These are phyloP conservation scores for Philhelius pedissequus DNA, from an alignment of 2,888 invertebrate genomes.

Conservation along the genomic window DNA sequence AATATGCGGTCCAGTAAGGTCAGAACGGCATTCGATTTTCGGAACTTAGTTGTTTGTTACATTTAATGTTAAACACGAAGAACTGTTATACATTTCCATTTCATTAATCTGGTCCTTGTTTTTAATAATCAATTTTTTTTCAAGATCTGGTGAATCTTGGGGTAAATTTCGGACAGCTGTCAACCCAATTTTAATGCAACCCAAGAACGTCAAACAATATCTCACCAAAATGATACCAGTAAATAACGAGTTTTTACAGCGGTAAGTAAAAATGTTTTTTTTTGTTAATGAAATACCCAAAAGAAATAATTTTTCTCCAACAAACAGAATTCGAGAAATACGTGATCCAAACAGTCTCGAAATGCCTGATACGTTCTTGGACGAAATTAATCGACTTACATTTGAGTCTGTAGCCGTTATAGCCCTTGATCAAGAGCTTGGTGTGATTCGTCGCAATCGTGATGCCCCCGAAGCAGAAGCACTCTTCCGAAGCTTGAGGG, in stretches of 20 bases:
- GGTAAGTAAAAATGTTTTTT: conserved; percentile 61
- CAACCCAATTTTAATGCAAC: conserved; percentile 83
- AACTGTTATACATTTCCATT: too few relatives aligned
- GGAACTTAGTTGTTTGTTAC: too few relatives aligned
- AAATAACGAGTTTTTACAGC: conserved; percentile 72
- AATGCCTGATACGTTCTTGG: conserved; percentile 77
- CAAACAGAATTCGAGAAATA: conserved; percentile 73
- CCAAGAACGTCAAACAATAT: conserved; percentile 80
- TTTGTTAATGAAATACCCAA: too few relatives aligned
- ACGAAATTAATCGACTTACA: conserved; percentile 80
- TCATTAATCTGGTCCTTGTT: too few relatives aligned
- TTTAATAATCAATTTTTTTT: background rate
- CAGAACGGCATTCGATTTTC: too few relatives aligned
- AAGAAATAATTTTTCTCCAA: background rate
- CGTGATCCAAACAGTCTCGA: conserved; percentile 71
- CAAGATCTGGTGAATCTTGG: conserved; percentile 83
- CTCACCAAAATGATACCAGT: conserved; percentile 79
- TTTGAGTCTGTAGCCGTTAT: conserved; percentile 79
- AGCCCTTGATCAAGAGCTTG: conserved; percentile 74
- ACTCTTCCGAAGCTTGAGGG: conserved; percentile 67
- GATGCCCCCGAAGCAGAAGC: conserved; percentile 71
- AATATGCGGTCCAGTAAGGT: too few relatives aligned
- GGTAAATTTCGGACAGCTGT: conserved; percentile 82
- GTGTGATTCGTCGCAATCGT: conserved; percentile 63
- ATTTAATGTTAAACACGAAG: too few relatives aligned